Base-by-base conservation (phyloP, 2,888 invertebrate species). In the Siphonodentalium dalli region DNA sequence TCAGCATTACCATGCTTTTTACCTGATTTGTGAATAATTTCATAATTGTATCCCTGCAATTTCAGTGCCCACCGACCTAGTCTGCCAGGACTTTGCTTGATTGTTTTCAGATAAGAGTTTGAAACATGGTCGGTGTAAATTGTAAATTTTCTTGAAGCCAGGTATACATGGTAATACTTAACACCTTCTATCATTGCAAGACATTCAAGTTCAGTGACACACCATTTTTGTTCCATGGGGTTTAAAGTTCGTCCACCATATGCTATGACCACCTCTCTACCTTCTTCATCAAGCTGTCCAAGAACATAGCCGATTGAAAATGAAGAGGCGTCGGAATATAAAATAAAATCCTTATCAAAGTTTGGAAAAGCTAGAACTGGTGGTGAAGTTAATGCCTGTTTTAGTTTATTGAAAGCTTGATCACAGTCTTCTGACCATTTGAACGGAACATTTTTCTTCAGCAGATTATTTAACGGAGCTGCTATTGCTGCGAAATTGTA, bases 181-280 rank as follows among this genome's bases (percentile, higher is more conserved):
- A 61, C 60, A 1, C 61, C 61, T 47, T 61, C 65, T 15, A 63
- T 51, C 23, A 65, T 24, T 20, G 63, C 65, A 34, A 65, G 39
- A 27, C 59, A 53, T 54, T 65, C 65, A 13, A 46, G 13, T 24
- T 65, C 63, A 33, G 48, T 49, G 6, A 59, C 61, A 3, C 56
- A 50, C 60, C 56, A 63, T 18, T 54, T 58, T 42, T 37, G 51
- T 50, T 65, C 65, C n/a, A 56, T 31, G 7, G 24, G 20, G 2
- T 47, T 20, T 27, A 64, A 49, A 20, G 54, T 29, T 33, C 62
- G 15, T 23, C 62, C 62, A 18, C 54, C 65, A 48, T 60, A 56
- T 0, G 48, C 44, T 20, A 56, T 50, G 5, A 61, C 60, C 20
- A 21, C 15, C 15, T 60, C 54, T 24, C 49, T 35, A 28, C n/a